Base-by-base conservation (phyloP, 2,113 vertebrate genomes). In the Propithecus coquereli region DNA sequence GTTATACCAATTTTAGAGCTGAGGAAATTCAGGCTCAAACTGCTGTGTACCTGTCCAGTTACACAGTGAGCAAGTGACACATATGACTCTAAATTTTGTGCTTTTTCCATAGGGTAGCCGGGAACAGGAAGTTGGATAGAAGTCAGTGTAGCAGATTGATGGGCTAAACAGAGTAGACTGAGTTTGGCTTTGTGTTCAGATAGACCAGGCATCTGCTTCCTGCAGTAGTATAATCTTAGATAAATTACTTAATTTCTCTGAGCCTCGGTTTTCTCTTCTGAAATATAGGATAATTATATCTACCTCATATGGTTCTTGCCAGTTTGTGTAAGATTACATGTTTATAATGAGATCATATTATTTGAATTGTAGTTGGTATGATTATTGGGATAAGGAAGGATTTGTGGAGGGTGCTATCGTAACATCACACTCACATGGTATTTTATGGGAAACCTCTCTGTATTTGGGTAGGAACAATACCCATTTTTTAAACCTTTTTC, bases 181-280 rank as follows among this genome's bases (percentile, higher is more conserved):
- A 89, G 59, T 43, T 43, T 59, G 45, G 30, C 66, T 94, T 66
- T 95, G 90, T 87, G 70, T 87, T 79, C 50, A 57, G 40, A 27
- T 8, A 74, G 79, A 47, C 6, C 5, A 89, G 63, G 22, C 11
- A 9, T 74, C 40, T n/a, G 1, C 45, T 92, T 91, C 25, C 57
- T 43, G 52, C 0, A 11, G 7, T 43, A 52, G 30, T 16, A 34
- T 47, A 77, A 91, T 91, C 47, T 94, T 87, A 54, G 34, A 50
- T 40, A 87, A 74, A 83, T 94, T 80, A 68, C 20, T 63, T 52
- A 88, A 77, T 59, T 77, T 66, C 63, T 32, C 23, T 92, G 40
- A 87, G 34, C 27, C 43, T 96, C 57, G 37, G 34, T 88, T 96
- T 95, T 87, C 66, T 90, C 70, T 47, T 80, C 68, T 87, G 80